phyloP scores from a whole-genome alignment of 2,113 vertebrate species.

The Rhinoderma darwinii region DNA sequence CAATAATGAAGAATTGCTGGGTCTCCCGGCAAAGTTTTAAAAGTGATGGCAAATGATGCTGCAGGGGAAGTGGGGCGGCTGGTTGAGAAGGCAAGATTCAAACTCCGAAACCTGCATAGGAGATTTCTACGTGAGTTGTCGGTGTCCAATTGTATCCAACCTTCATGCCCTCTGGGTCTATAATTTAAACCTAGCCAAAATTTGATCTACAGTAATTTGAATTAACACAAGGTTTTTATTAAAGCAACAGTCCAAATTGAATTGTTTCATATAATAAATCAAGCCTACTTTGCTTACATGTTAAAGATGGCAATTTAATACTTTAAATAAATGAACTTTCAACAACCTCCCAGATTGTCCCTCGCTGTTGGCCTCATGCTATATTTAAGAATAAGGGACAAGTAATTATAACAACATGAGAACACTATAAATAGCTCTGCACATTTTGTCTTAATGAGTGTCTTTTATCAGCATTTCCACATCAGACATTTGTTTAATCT shows the following conservation, averaged over 20 bases:
- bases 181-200: no score
- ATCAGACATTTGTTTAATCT: constrained; percentile 48
- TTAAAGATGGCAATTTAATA: background rate
- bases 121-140: no score
- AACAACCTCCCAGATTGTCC: constrained; percentile 21
- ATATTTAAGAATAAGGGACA: background rate
- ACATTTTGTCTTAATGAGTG: constrained; percentile 49
- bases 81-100: no score
- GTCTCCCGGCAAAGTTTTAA: no score
- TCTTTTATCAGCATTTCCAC: constrained; percentile 40
- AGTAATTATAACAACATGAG: constrained; percentile 8
- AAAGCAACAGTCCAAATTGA: background rate
- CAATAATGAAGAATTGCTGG: no score
- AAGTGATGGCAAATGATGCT: no score
- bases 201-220: no score
- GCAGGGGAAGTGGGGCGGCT: no score
- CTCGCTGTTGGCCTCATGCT: background rate
- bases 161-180: no score
- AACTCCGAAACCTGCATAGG: no score
- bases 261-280: background rate
- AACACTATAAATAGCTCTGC: constrained; percentile 5
- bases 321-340: background rate
- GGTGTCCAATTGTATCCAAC: no score
- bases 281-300: background rate
- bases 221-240: background rate